Conservation (phyloP, 2,113 vertebrate genomes). For the Indicator indicator region DNA sequence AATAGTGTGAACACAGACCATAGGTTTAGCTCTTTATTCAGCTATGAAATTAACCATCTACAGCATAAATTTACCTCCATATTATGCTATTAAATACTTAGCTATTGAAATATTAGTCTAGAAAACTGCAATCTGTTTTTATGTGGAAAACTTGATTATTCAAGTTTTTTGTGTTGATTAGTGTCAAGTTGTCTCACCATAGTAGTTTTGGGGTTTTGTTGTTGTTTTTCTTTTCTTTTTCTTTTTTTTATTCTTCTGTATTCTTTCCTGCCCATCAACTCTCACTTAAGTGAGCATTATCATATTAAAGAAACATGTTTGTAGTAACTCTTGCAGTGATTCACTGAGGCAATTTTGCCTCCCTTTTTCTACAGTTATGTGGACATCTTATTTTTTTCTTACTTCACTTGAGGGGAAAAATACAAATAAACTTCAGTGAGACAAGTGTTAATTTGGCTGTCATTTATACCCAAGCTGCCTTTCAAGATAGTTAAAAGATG, state of each 20-base stretch:
- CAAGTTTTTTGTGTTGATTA: constrained; percentile 45
- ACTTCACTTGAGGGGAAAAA: constrained; percentile 8
- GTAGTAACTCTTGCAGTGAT: constrained; percentile 42
- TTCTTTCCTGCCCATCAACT: not conserved
- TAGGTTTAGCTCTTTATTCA: constrained; percentile 44
- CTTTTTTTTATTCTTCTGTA: not conserved
- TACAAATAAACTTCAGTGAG: not conserved
- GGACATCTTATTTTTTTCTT: constrained; percentile 54
- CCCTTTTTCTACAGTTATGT: constrained; percentile 56
- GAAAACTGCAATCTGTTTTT: constrained; percentile 37
- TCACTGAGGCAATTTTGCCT: constrained; percentile 61
- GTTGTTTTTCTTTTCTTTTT: no score
- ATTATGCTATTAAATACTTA: constrained; percentile 31
- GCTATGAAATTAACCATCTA: constrained; percentile 31
- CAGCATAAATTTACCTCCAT: constrained; percentile 33
- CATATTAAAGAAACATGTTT: constrained; percentile 24
- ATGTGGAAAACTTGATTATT: constrained; percentile 10
- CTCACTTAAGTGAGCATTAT: not conserved
- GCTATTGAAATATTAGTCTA: constrained; percentile 50
- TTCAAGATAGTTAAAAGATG: constrained; percentile 64
- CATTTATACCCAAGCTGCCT: constrained; percentile 72
- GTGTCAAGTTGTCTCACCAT: constrained; percentile 7
- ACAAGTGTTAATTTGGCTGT: constrained; percentile 69
- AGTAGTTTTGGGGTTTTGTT: not conserved
- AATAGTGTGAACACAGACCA: constrained; percentile 13